Conservation (phyloP, 2,797 vertebrate genomes). For the Erpetoichthys calabaricus region DNA sequence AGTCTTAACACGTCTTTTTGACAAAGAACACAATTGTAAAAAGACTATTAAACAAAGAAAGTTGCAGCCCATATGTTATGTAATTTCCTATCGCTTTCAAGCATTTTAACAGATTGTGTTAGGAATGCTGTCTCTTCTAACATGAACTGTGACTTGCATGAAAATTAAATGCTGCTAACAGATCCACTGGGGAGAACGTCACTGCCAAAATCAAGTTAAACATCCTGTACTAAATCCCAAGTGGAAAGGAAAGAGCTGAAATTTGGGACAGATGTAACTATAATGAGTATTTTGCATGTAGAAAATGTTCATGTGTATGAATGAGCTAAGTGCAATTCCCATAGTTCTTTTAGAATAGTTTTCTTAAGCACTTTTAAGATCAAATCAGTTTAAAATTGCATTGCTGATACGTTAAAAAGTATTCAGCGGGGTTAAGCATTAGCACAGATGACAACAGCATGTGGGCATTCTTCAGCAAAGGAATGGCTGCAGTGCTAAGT, state of each 20-base stretch:
- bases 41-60: conserved; percentile 15
- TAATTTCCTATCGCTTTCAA: conserved; percentile 22
- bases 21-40: no score
- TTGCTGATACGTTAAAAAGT: no score
- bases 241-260: not conserved
- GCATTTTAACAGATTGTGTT: conserved; percentile 29
- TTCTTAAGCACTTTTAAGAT: no score
- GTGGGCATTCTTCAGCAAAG: no score
- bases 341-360: no score
- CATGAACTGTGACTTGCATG: conserved; percentile 1
- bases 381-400: no score
- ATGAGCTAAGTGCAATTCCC: no score
- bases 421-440: no score
- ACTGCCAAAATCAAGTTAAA: conserved; percentile 17
- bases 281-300: conserved; percentile 15
- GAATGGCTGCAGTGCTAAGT: no score
- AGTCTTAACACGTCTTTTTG: no score
- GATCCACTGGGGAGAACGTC: conserved; percentile 4
- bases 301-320: conserved; percentile 1
- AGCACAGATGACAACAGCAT: no score
- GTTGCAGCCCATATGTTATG: conserved; percentile 18
- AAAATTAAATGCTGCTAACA: not conserved
- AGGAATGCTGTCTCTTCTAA: conserved; percentile 16
- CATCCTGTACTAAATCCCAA: conserved; percentile 17
- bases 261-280: conserved; percentile 15